Evolutionary conservation across 2,888 invertebrate species (phyloP), one percentile per base, ranked within the genome.

Genomic region (Automeris io): DNA sequence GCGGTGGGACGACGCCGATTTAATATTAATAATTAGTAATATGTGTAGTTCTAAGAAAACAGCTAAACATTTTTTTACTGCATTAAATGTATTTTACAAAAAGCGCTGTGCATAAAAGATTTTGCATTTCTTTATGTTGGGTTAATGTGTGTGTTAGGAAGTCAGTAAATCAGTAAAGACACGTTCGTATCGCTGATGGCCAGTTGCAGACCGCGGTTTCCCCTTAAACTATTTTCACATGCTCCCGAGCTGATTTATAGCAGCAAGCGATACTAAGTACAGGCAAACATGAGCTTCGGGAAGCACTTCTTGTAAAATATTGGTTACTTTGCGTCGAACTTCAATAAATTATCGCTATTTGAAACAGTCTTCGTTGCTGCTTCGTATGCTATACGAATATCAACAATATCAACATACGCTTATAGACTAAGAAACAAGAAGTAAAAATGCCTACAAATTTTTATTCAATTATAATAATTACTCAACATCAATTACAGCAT

Each of bases 231-330:
- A 70, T 73, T 74, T 70, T 72, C 61, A 61, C 65, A 64, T 70
- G 61, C 65, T 67, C 58, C 41, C 50, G 51, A 57, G 52, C 70
- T 75, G 77, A 79, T 79, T 79, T 79, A 79, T 77, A 59, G 69
- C 73, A 59, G 61, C 51, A 71, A 70, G 57, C 58, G 61, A 61
- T 61, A 61, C 64, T 52, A 60, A 64, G 61, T 67, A 64, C 61
- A 54, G 50, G 60, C 63, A 63, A 69, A 74, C 65, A 71, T 68
- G 66, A 62, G 63, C 61, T 47, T 55, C 51, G 43, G 54, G 61
- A 65, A 61, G 60, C 57, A 59, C 49, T 49, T 53, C 64, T 60
- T 63, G 69, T 69, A 68, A 73, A 71, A 72, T 67, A 66, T 58
- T 63, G 61, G 61, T 61, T 71, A 59, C 69, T 76, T 76, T 75